Evolutionary conservation across 1,140 invertebrate genomes (phyloP).

Genomic region (Propsilocerus akamusi): DNA sequence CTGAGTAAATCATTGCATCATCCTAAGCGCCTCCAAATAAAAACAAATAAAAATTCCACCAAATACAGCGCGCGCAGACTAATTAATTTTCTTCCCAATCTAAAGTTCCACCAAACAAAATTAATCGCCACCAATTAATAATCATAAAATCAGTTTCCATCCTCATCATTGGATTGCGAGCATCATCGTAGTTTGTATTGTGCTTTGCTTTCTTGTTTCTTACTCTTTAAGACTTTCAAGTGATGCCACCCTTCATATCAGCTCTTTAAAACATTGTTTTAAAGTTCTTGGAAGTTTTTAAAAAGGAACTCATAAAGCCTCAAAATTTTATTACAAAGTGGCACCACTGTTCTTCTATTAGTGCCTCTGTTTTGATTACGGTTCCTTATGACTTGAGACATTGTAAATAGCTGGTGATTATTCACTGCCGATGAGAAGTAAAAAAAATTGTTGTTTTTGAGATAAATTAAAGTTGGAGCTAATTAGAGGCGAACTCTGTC

Average conservation of each 20-base stretch:
- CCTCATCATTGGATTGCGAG: background rate
- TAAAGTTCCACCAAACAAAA: background rate
- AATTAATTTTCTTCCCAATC: background rate
- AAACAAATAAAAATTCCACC: slow-evolving; percentile 2
- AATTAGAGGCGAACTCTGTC: background rate
- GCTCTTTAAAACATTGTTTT: no score
- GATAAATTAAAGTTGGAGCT: background rate
- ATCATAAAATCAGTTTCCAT: slow-evolving; percentile 1
- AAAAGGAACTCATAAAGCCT: no score
- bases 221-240: background rate
- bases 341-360: background rate
- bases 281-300: no score
- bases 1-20: background rate
- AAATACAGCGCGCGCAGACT: background rate
- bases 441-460: background rate
- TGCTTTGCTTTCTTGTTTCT: background rate
- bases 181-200: no score
- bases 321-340: no score
- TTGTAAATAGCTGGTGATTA: background rate
- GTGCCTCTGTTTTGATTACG: slow-evolving; percentile 1
- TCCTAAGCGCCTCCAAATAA: background rate
- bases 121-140: slow-evolving; percentile 2
- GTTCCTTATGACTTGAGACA: background rate
- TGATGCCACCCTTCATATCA: background rate
- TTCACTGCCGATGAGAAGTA: no score